Base-by-base conservation (phyloP, 2,888 invertebrate species). In the Chrysomela aeneicollis region DNA sequence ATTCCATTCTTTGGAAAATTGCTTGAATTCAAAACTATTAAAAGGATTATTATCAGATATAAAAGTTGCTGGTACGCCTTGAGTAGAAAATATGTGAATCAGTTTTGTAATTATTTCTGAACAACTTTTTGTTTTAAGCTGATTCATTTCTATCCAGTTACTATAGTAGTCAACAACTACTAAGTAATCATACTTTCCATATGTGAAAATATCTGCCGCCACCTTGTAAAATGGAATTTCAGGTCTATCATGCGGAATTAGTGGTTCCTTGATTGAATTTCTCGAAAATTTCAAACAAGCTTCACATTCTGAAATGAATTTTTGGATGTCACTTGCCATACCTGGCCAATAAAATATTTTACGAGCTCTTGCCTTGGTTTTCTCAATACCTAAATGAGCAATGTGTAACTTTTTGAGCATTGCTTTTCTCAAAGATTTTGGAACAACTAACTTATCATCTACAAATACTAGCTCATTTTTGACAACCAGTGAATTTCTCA, bases 321-420 rank as follows among this genome's bases (percentile, higher is more conserved):
- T 59, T 54, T 77, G 74, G 42, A 80, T 74, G 19, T 79, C 75
- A 12, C 3, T 26, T 55, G 73, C 72, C 54, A 77, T 75, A 9
- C 73, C 58, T 17, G 77, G 78, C 78, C 78, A 79, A 59, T 77
- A 78, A 63, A 76, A 76, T 4, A 76, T 21, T 37, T 69, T 69
- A 55, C 76, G 64, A 6, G 75, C 76, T 18, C 73, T 65, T 30
- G 72, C 59, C 64, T 74, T 73, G 53, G 75, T 74, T 70, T 79
- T 78, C 52, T 73, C 71, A 1, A 73, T 74, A 5, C 78, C 79
- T 19, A 78, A 50, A 65, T 80, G 79, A 1, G 74, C 69, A 57
- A 69, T 74, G 75, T 80, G 79, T 53, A 78, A 61, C 64, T 68
- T 67, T 2, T 54, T 63, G n/a, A 73, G 22, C 19, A 76, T 71